A percentile compares a stretch with the other conserved stretches of the same genome.
Conservation (phyloP, 2,888 invertebrate species). For the Crocallis elinguaria region DNA sequence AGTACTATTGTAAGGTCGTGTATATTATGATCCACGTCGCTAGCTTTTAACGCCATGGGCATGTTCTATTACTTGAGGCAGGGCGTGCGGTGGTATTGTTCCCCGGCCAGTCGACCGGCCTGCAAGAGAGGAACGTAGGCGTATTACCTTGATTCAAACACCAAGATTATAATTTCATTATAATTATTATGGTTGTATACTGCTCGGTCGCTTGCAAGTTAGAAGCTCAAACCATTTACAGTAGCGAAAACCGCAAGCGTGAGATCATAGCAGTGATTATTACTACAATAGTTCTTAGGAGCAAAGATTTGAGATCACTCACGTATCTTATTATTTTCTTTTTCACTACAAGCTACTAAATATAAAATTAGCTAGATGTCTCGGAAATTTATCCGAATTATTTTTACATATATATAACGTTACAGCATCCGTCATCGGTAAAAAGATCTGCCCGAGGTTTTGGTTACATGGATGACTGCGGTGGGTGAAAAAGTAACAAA, state of each 20-base stretch:
- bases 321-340: constrained; percentile 32
- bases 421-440: constrained; percentile 64
- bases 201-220: constrained; percentile 30
- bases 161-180: constrained; percentile 26
- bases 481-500: constrained; percentile 64
- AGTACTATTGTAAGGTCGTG: not conserved
- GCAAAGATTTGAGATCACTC: constrained; percentile 38
- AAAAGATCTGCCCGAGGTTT: constrained; percentile 61
- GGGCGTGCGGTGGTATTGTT: constrained; percentile 59
- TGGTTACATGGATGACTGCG: constrained; percentile 68
- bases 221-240: constrained; percentile 12
- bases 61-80: constrained; percentile 35
- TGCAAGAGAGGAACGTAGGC: constrained; percentile 48
- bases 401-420: constrained; percentile 40
- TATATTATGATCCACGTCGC: not conserved
- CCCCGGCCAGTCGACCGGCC: constrained; percentile 49
- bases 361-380: constrained; percentile 39
- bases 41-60: constrained; percentile 20
- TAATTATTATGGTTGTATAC: constrained; percentile 33
- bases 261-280: constrained; percentile 25
- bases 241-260: constrained; percentile 26
- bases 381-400: constrained; percentile 31
- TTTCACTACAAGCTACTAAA: constrained; percentile 36
- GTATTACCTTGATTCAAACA: constrained; percentile 49
- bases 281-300: constrained; percentile 24